phyloP scores from a whole-genome alignment of 2,113 vertebrate species.

The Neopipo cinnamomea region DNA sequence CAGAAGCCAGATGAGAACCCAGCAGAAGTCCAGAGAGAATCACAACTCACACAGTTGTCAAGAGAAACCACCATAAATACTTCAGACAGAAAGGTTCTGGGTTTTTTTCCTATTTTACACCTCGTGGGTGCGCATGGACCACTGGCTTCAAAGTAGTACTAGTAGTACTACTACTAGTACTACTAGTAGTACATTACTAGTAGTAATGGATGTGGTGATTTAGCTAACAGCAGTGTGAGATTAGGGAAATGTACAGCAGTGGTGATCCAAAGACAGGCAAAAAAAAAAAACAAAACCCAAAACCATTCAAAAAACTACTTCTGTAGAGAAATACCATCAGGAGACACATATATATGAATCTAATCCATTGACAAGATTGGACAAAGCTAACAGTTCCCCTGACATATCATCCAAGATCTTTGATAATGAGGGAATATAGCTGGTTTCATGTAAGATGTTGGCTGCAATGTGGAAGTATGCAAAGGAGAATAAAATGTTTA shows the following conservation, averaged over 20 bases:
- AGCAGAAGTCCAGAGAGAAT: not conserved
- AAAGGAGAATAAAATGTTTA: not conserved
- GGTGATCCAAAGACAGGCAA: not conserved
- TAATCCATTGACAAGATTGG: not conserved
- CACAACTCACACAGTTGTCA: not conserved
- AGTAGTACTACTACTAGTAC: not conserved
- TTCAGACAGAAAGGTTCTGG: not conserved
- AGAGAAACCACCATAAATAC: not conserved
- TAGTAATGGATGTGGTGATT: not conserved
- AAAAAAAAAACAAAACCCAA: not conserved
- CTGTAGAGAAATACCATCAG: not conserved
- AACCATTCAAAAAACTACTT: not conserved
- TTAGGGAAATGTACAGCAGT: not conserved
- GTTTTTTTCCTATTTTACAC: not conserved
- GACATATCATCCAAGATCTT: not conserved
- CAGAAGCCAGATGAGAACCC: not conserved
- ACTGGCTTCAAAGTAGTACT: not conserved
- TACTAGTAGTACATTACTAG: not conserved
- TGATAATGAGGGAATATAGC: not conserved
- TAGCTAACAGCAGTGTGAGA: not conserved
- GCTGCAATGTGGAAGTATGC: not conserved
- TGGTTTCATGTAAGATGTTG: not conserved
- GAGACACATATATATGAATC: accelerated
- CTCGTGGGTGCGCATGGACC: not conserved
- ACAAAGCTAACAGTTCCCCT: not conserved